Evolutionary conservation across 2,888 invertebrate species (phyloP).

Genomic region (Carabus problematicus): DNA sequence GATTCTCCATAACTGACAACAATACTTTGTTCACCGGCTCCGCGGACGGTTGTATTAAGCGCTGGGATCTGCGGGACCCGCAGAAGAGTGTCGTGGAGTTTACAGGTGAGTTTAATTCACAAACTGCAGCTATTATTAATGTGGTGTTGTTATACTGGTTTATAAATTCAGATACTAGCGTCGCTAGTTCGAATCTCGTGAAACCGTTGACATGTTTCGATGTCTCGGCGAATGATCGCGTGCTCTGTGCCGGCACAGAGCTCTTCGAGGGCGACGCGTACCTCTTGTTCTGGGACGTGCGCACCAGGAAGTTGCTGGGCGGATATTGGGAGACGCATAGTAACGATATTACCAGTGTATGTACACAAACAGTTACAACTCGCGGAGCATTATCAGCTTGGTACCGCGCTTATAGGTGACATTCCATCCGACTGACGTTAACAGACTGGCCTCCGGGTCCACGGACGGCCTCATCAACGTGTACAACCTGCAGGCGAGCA

Average conservation of each 20-base stretch:
- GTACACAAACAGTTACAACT: background rate
- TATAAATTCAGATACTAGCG: slow-evolving; percentile 52
- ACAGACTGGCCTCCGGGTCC: slow-evolving; percentile 76
- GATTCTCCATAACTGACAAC: slow-evolving; percentile 61
- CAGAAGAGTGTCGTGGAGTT: slow-evolving; percentile 59
- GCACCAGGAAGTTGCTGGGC: slow-evolving; percentile 70
- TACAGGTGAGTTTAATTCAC: slow-evolving; percentile 55
- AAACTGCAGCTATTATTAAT: slow-evolving; percentile 6
- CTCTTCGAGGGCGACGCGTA: slow-evolving; percentile 73
- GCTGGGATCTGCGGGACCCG: slow-evolving; percentile 70
- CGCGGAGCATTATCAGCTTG: background rate
- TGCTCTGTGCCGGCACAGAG: slow-evolving; percentile 80
- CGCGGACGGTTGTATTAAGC: slow-evolving; percentile 64
- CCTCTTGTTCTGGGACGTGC: slow-evolving; percentile 82
- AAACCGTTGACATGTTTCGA: slow-evolving; percentile 77
- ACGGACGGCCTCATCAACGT: slow-evolving; percentile 86
- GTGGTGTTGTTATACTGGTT: slow-evolving; percentile 25
- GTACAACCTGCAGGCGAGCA: slow-evolving; percentile 75
- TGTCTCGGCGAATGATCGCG: slow-evolving; percentile 71
- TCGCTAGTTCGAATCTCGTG: slow-evolving; percentile 50
- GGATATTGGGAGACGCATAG: slow-evolving; percentile 85
- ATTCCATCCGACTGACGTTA: slow-evolving; percentile 74
- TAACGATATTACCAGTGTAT: slow-evolving; percentile 79
- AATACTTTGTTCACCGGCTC: slow-evolving; percentile 68
- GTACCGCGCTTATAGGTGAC: slow-evolving; percentile 65